Percentiles rank a stretch among this genome's conserved stretches.
Conservation (phyloP, 2,797 vertebrate species). For the Channa striata region DNA sequence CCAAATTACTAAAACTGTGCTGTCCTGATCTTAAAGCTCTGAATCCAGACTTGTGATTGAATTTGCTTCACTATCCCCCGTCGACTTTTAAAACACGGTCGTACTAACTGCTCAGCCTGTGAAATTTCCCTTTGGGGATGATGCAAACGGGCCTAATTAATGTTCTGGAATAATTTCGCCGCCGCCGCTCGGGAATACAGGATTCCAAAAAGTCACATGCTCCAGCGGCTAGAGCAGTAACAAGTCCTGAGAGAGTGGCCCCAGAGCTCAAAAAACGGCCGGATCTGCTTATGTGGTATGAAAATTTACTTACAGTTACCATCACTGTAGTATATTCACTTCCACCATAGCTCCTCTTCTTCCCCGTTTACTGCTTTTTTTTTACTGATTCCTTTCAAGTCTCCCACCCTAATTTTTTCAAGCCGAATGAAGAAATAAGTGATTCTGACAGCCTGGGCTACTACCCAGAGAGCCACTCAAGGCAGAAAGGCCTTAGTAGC, state of each 20-base stretch:
- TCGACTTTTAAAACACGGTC: slow-evolving; percentile 17
- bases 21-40: neutral
- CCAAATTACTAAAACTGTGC: slow-evolving; percentile 1
- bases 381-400: slow-evolving; percentile 21
- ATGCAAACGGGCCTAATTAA: slow-evolving; percentile 58
- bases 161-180: slow-evolving; percentile 26
- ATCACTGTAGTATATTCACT: neutral
- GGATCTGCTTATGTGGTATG: slow-evolving; percentile 8
- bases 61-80: slow-evolving; percentile 1
- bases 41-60: slow-evolving; percentile 15
- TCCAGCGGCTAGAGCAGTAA: slow-evolving; percentile 22
- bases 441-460: slow-evolving; percentile 46
- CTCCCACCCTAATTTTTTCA: slow-evolving; percentile 23
- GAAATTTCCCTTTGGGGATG: slow-evolving; percentile 32
- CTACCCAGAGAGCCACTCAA: slow-evolving; percentile 55
- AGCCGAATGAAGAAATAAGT: slow-evolving; percentile 52
- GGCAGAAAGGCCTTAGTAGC: slow-evolving; percentile 44
- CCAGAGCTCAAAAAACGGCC: neutral
- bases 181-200: neutral
- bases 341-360: slow-evolving; percentile 6
- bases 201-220: slow-evolving; percentile 37
- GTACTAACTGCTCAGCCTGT: slow-evolving; percentile 19
- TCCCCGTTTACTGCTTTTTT: slow-evolving; percentile 30
- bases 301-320: slow-evolving; percentile 15
- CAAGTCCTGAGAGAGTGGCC: slow-evolving; percentile 39